Percentiles rank a stretch among this genome's conserved stretches.
These are phyloP conservation scores for Pyrrhosoma nymphula DNA, from an alignment of 2,888 invertebrate genomes.

Conservation along the genomic window DNA sequence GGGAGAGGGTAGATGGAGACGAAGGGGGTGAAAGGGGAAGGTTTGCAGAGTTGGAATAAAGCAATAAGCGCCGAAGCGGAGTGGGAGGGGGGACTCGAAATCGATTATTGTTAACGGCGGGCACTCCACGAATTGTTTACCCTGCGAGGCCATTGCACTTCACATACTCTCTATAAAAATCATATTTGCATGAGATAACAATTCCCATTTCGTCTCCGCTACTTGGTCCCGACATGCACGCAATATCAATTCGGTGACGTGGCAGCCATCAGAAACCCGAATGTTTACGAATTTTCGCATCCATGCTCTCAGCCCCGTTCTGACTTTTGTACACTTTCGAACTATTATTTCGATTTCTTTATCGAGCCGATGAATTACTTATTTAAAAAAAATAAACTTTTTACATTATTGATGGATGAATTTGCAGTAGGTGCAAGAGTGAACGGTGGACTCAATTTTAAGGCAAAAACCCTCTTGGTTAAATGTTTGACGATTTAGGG, in stretches of 20 bases:
- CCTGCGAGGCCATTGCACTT: background rate
- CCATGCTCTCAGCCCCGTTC: background rate
- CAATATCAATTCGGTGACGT: background rate
- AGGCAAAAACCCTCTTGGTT: background rate
- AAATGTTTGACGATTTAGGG: background rate
- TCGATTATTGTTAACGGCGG: background rate
- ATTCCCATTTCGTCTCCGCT: background rate
- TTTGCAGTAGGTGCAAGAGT: no score
- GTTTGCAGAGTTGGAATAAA: background rate
- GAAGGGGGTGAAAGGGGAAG: background rate
- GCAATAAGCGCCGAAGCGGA: background rate
- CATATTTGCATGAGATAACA: slow-evolving; percentile 2
- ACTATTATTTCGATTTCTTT: background rate
- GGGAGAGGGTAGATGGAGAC: background rate
- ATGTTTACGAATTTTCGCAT: background rate
- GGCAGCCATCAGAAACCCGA: background rate
- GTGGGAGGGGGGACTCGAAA: background rate
- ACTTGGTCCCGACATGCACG: background rate
- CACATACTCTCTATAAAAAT: background rate
- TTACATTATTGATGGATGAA: no score
- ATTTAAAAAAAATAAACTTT: background rate
- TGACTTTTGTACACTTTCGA: background rate
- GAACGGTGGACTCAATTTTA: no score
- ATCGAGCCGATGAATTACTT: background rate
- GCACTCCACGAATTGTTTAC: background rate